Evolutionary conservation across 2,797 vertebrate species (phyloP), one percentile per base, ranked within the genome.

Genomic region (Siniperca undulata): DNA sequence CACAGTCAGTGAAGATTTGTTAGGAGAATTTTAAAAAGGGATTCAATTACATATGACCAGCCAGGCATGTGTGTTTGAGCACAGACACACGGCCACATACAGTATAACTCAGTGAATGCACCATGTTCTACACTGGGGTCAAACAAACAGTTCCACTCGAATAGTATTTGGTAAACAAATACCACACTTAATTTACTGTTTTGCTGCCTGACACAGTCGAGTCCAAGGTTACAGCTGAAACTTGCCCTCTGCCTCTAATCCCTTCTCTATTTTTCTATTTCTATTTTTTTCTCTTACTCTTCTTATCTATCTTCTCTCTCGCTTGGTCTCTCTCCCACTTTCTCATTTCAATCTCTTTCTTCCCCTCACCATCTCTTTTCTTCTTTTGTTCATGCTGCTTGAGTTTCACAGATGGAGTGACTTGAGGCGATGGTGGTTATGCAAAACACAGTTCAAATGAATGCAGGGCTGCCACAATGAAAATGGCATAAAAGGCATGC

Each of bases 371-470:
- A 52, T 84, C 86, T 79, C 53, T 88, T 87, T 84, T 83, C 78
- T 83, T 73, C 86, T 86, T 93, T 94, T 93, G 88, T 94, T 94
- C 91, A 87, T 88, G 93, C 93, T 86, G 87, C 86, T 89, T 82
- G 87, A 86, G 87, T 93, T 91, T 92, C 91, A 92, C 95, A 95
- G 94, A 95, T 94, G 94, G 93, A 94, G 93, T 92, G 93, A 94
- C 94, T 95, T 73, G 83, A 93, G 94, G 94, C 91, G 58, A 91
- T 91, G 88, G 79, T 68, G 87, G 92, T 93, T 93, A 94, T 95
- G 94, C 93, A 94, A 94, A 95, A 93, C 86, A 85, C 88, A 88
- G 88, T 91, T 92, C 90, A 91, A 91, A 95, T 91, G 90, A 90
- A 94, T 91, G 84, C 89, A 69, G 86, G 70, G 86, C 84, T 91